Evolutionary conservation across 2,113 vertebrate species (phyloP).

Genomic region (Atlantisia rogersi): DNA sequence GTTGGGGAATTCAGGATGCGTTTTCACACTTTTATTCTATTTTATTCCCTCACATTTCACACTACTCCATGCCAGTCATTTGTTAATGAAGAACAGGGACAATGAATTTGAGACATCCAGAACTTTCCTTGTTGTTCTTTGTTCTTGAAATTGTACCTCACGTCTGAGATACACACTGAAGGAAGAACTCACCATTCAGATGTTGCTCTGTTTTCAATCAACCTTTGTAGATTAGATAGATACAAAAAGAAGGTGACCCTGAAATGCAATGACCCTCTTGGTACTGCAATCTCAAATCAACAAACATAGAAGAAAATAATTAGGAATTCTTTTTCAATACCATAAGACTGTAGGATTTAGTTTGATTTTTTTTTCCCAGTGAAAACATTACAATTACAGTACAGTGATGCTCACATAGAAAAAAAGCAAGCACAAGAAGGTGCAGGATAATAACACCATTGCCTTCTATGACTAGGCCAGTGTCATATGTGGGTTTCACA

Average conservation of each 20-base stretch:
- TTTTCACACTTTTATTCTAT: slow-evolving; percentile 8
- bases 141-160: not conserved
- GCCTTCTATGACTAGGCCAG: not conserved
- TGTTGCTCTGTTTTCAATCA: not conserved
- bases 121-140: not conserved
- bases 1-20: not conserved
- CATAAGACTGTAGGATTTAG: not conserved
- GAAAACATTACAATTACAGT: not conserved
- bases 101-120: too few relatives aligned
- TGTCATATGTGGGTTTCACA: not conserved
- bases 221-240: not conserved
- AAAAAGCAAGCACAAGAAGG: not conserved
- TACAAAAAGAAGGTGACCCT: not conserved
- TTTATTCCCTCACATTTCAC: slow-evolving; percentile 32
- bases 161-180: not conserved
- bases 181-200: not conserved
- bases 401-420: not conserved
- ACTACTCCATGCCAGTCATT: not conserved
- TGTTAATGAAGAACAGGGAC: not conserved
- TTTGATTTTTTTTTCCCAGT: not conserved
- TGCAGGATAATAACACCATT: not conserved
- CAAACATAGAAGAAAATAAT: not conserved
- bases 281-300: not conserved
- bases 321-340: not conserved
- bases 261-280: not conserved